Evolutionary conservation across 2,888 invertebrate species (phyloP).

Genomic region (Tenthredo amoena): DNA sequence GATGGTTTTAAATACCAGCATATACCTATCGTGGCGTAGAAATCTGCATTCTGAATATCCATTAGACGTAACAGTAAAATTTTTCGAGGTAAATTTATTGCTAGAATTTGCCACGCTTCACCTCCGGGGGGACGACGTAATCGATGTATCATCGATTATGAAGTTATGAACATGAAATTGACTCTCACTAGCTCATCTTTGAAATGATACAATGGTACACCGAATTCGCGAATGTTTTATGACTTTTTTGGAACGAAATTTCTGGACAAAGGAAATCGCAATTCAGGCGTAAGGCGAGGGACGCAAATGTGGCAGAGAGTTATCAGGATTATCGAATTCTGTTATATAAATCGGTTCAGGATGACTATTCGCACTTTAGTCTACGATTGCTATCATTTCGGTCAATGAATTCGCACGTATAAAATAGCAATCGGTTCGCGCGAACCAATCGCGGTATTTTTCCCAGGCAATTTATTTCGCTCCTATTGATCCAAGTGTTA

Average conservation of each 20-base stretch:
- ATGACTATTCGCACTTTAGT: background rate
- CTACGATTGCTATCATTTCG: background rate
- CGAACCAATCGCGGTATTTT: background rate
- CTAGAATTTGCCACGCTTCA: background rate
- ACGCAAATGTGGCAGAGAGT: background rate
- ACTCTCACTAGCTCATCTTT: background rate
- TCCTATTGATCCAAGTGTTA: background rate
- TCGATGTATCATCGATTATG: background rate
- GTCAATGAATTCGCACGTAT: background rate
- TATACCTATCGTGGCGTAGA: background rate
- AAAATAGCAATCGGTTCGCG: background rate
- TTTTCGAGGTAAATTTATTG: background rate
- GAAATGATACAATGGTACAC: background rate
- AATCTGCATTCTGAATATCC: background rate
- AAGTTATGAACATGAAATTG: background rate
- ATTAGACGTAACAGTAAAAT: background rate
- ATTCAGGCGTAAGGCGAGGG: background rate
- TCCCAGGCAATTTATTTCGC: slow-evolving; percentile 3
- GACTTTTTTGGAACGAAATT: background rate
- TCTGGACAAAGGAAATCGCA: background rate
- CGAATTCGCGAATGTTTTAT: background rate
- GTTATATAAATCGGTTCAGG: background rate
- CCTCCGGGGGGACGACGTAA: background rate
- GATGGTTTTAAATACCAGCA: background rate
- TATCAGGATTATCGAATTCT: background rate